Percentiles rank a stretch among this genome's conserved stretches.
Conservation (phyloP, 2,888 invertebrate species). For the Synergus gifuensis region DNA sequence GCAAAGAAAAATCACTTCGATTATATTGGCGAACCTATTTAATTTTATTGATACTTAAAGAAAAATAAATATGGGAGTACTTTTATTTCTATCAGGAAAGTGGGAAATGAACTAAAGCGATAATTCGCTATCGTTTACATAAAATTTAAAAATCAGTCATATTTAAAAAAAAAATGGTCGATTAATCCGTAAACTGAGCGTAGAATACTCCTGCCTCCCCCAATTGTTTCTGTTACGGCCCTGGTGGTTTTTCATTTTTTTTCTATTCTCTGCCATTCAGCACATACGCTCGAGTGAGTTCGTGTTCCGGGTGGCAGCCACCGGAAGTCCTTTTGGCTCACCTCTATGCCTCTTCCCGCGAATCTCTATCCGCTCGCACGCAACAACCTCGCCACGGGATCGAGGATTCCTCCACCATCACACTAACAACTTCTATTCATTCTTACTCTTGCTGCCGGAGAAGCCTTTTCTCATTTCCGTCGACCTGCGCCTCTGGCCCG, state of each 20-base stretch:
- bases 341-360: conserved; percentile 62
- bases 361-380: conserved; percentile 48
- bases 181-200: neutral
- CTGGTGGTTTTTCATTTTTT: conserved; percentile 25
- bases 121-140: too few species aligned
- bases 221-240: neutral
- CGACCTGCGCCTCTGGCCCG: neutral
- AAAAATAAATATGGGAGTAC: too few species aligned
- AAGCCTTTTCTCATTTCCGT: neutral
- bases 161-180: neutral
- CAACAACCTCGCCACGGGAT: neutral
- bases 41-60: too few species aligned
- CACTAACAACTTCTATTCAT: neutral
- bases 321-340: conserved; percentile 73
- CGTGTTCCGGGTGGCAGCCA: conserved; percentile 73
- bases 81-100: too few species aligned
- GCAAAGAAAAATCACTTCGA: too few species aligned
- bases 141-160: too few species aligned
- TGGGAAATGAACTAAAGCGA: too few species aligned
- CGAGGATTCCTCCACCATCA: neutral
- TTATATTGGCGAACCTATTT: too few species aligned
- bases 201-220: neutral
- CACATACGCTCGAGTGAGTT: conserved; percentile 51
- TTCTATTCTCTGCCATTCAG: conserved; percentile 48
- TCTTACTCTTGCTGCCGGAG: neutral